These are phyloP conservation scores for Echinops telfairi DNA, from an alignment of 2,113 vertebrate genomes.

Conservation along the genomic window DNA sequence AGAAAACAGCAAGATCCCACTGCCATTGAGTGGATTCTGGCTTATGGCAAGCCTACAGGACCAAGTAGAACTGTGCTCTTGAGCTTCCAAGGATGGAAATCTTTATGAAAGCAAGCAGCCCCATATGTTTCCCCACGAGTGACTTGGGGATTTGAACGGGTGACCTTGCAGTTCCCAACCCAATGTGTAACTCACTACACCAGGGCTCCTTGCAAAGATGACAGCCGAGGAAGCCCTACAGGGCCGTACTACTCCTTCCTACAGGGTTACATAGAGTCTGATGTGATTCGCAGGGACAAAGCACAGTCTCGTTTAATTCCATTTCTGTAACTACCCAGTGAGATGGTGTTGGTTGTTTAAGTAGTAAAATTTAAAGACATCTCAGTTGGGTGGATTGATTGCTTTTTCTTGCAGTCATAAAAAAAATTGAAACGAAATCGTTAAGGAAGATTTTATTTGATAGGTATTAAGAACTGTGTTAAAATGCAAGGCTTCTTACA, in stretches of 20 bases:
- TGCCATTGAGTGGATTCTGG: too few species aligned
- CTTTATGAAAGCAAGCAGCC: too few species aligned
- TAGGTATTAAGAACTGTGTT: neutral
- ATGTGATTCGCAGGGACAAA: neutral
- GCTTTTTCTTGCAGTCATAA: neutral
- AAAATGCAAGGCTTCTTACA: slow-evolving; percentile 24
- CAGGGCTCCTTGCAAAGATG: neutral
- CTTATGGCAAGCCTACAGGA: too few species aligned
- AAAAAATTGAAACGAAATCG: neutral
- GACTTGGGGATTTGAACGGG: too few species aligned
- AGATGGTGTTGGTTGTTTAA: slow-evolving; percentile 21
- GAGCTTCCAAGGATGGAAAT: too few species aligned
- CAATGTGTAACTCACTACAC: too few species aligned
- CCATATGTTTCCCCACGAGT: too few species aligned
- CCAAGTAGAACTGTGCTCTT: too few species aligned
- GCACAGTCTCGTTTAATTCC: slow-evolving; percentile 39
- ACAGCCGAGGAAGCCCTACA: neutral
- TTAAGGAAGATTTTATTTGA: slow-evolving; percentile 47
- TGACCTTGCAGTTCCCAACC: too few species aligned
- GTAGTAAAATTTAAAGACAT: slow-evolving; percentile 48
- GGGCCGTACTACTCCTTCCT: neutral
- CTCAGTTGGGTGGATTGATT: slow-evolving; percentile 32
- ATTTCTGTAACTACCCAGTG: neutral
- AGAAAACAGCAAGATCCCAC: too few species aligned
- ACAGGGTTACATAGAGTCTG: neutral